Conservation (phyloP, 2,888 invertebrate genomes). For the Macaria notata region DNA sequence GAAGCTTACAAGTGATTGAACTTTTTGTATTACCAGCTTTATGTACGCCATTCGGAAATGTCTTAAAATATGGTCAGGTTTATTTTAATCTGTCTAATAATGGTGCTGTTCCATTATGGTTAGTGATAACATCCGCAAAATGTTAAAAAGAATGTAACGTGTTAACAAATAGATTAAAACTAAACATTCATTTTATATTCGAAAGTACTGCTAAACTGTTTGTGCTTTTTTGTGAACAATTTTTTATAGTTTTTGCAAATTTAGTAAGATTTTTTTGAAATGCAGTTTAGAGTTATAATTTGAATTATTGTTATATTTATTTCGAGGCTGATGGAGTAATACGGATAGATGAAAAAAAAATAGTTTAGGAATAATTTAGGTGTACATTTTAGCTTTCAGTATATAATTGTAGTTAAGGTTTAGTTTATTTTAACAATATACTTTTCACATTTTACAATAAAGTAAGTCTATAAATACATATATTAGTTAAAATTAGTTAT, state of each 20-base stretch:
- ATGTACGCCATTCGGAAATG: too few relatives aligned
- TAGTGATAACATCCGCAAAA: slow-evolving; percentile 18
- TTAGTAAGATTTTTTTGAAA: background rate
- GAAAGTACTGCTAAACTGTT: slow-evolving; percentile 25
- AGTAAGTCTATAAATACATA: background rate
- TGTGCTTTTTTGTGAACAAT: slow-evolving; percentile 21
- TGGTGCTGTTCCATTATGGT: slow-evolving; percentile 7
- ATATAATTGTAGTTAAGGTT: too few relatives aligned
- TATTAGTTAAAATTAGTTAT: slow-evolving; percentile 9
- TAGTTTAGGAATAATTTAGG: too few relatives aligned
- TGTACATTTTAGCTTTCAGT: too few relatives aligned
- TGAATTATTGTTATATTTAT: too few relatives aligned
- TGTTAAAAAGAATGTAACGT: slow-evolving; percentile 7
- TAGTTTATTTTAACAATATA: too few relatives aligned
- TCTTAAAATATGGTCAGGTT: too few relatives aligned
- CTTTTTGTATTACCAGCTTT: too few relatives aligned
- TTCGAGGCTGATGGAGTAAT: too few relatives aligned
- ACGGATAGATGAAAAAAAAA: too few relatives aligned
- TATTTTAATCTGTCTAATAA: background rate
- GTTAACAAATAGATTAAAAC: slow-evolving; percentile 22
- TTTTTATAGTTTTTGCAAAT: background rate
- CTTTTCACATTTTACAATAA: too few relatives aligned
- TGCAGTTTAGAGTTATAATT: slow-evolving; percentile 9
- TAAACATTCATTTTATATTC: slow-evolving; percentile 33
- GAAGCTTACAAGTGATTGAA: background rate